Base-by-base conservation (phyloP, 2,797 vertebrate genomes). In the Sciurus carolinensis region DNA sequence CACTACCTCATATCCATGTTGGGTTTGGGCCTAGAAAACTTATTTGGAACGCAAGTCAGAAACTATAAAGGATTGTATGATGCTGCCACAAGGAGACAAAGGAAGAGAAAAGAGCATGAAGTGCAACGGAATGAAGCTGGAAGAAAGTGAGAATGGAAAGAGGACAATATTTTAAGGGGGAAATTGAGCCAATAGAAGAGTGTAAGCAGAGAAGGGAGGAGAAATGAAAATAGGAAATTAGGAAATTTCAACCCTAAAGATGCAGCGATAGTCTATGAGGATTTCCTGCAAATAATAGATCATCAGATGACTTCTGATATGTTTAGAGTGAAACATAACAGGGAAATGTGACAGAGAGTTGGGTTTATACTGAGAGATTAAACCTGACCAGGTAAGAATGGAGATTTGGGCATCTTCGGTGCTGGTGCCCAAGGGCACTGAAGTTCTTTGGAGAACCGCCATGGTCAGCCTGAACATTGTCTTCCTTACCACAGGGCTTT, bases 81-180 rank as follows among this genome's bases (percentile, higher is more conserved):
- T 52, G 73, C 80, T 66, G 17, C 47, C 9, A 54, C 50, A 33
- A 80, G 54, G 66, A 26, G 26, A 73, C 9, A n/a, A 26, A 28
- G 17, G n/a, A 54, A 79, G 18, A 5, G 66, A 82, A 62, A 20
- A 50, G 1, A 47, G 22, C 69, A 82, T 69, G 36, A 85, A 30
- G 22, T 44, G 18, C 82, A 87, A 44, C 39, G 42, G 42, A 82
- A 90, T 94, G 52, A 81, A 90, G 47, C 28, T 72, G 44, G 88
- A 11, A 39, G 44, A 73, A 69, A 42, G 8, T 42, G 57, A n/a
- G 17, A 12, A 54, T 12, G 72, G 44, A 75, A 91, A 30, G 95
- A 69, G 84, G 17, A 10, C 2, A 50, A 36, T 11, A 30, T 44
- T 24, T 69, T 71, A 79, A 73, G 54, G 12, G 7, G 87, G 76